Evolutionary conservation across 1,140 invertebrate species (phyloP).

Genomic region (Eurosta solidaginis): DNA sequence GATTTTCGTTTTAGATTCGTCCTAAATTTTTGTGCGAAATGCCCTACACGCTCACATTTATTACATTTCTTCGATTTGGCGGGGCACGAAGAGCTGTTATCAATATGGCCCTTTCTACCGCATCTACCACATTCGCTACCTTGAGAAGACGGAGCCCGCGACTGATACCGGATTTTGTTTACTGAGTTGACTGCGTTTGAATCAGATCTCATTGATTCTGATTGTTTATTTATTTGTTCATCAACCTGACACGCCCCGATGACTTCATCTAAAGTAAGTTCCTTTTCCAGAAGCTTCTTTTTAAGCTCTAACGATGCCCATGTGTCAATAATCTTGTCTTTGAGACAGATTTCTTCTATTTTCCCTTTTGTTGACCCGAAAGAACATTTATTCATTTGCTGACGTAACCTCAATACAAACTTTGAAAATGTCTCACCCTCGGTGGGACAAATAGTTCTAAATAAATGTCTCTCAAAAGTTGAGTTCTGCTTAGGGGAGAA

Average conservation of each 20-base stretch:
- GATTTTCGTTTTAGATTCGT: not conserved
- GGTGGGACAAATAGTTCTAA: no score
- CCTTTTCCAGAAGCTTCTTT: constrained; percentile 32
- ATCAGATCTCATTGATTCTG: constrained; percentile 1
- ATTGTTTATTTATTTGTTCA: constrained; percentile 21
- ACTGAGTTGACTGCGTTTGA: not conserved
- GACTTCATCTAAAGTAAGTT: not conserved
- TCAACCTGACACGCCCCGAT: not conserved
- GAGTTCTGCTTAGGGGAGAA: no score
- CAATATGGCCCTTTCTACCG: not conserved
- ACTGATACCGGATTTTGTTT: not conserved
- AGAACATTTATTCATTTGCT: no score
- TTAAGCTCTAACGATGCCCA: constrained; percentile 38
- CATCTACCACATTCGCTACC: not conserved
- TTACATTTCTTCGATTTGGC: constrained; percentile 20
- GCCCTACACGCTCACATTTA: not conserved
- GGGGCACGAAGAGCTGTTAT: not conserved
- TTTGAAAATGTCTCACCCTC: no score
- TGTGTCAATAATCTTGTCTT: constrained; percentile 42
- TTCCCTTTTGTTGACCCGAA: no score
- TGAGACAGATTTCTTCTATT: constrained; percentile 44
- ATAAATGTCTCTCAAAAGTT: no score
- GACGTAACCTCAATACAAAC: no score
- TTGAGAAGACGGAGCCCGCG: not conserved
- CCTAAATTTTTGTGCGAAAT: not conserved